Evolutionary conservation across 2,888 invertebrate species (phyloP), one percentile per base, ranked within the genome.

Genomic region (Nemotelus pantherinus): DNA sequence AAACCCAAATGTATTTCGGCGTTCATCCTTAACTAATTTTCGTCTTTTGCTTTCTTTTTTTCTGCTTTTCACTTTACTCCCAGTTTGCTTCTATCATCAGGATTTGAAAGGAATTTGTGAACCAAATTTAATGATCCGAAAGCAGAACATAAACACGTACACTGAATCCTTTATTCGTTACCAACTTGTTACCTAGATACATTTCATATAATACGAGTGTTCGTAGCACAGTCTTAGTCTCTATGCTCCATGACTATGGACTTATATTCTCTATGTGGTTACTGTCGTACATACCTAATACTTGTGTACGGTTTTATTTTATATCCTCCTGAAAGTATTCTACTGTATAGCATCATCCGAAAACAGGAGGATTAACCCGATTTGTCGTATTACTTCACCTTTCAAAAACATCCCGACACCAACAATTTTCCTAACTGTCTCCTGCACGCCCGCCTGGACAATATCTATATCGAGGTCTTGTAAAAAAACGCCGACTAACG

Each of bases 281-380:
- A 44, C 4, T 55, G 39, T 48, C 68, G 7, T 71, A 71, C n/a
- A 7, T 71, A 10, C 55, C 10, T 45, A 74, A 50, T 53, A 41
- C 55, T 55, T 43, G 70, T 70, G 43, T 74, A 48, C 47, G 74
- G 74, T 74, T 74, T 74, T 74, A 74, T 74, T 74, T 60, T 74
- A 74, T 74, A 74, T 74, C 60, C 63, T 72, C 25, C 48, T 48
- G 67, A 48, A 50, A 50, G 50, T n/a, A 68, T 68, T 48, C 67
- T 68, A 41, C 53, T 70, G 70, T 70, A 70, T 70, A 48, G 74
- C 63, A 48, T 74, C 63, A 74, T 74, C 74, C 74, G 74, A 76
- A 75, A 76, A 76, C 76, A 76, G 76, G 63, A 60, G 65, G 76
- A 76, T 76, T 76, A 76, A 64, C 76, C 74, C 76, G 76, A 76